Percentiles rank a stretch among this genome's conserved stretches.
These are phyloP conservation scores for Homarus gammarus DNA, from an alignment of 2,888 invertebrate species.

Conservation along the genomic window DNA sequence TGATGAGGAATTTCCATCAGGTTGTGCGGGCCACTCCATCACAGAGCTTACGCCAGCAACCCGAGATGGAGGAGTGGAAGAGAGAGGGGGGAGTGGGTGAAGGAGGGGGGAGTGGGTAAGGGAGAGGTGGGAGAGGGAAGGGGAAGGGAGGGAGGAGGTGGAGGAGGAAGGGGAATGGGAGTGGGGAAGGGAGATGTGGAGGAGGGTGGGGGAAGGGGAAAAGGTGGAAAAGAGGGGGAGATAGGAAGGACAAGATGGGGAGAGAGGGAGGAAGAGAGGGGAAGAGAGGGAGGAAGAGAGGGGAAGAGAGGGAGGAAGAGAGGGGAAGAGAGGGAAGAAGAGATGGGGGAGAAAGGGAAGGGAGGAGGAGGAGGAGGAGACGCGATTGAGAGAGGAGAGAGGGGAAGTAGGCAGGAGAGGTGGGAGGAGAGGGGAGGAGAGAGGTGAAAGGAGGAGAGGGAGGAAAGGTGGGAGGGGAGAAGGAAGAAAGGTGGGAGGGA, in stretches of 20 bases:
- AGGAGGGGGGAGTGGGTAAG: no score
- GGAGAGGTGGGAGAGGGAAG: no score
- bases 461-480: background rate
- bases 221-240: no score
- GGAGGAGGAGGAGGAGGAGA: no score
- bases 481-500: background rate
- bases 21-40: no score
- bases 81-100: no score
- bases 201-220: background rate
- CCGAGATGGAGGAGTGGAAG: no score
- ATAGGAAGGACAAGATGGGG: background rate
- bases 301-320: constrained; percentile 2
- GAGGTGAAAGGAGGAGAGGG: background rate
- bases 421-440: background rate
- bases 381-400: no score
- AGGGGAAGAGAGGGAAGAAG: background rate
- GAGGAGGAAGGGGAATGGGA: background rate
- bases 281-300: background rate
- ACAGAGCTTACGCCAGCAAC: no score
- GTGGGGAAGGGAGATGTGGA: background rate
- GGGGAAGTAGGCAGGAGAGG: no score
- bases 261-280: constrained; percentile 19
- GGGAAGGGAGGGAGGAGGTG: no score
- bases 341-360: background rate
- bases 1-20: no score